Evolutionary conservation across 2,888 invertebrate genomes (phyloP).

Genomic region (Listrodromus nycthemerus): DNA sequence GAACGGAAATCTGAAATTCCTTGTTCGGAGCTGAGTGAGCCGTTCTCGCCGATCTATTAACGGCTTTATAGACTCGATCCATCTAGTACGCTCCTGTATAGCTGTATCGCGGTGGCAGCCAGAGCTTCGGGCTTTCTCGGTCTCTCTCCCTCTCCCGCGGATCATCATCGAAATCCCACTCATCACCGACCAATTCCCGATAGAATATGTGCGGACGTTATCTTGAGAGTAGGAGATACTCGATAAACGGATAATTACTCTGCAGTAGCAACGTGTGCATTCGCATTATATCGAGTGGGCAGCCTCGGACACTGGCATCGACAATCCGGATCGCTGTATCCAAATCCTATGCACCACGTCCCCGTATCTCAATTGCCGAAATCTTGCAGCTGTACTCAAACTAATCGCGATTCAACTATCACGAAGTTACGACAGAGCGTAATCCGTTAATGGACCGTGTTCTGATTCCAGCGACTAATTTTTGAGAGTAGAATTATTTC

Average conservation of each 20-base stretch:
- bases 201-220: constrained; percentile 59
- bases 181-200: constrained; percentile 49
- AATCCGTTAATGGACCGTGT: neutral
- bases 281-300: constrained; percentile 22
- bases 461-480: neutral
- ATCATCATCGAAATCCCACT: constrained; percentile 54
- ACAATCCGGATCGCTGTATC: constrained; percentile 17
- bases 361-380: neutral
- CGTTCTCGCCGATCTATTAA: constrained; percentile 17
- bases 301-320: constrained; percentile 25
- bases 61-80: constrained; percentile 8
- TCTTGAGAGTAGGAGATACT: constrained; percentile 48
- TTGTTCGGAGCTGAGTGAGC: constrained; percentile 25
- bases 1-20: constrained; percentile 40
- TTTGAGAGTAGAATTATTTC: neutral
- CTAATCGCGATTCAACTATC: constrained; percentile 3
- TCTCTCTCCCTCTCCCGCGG: neutral
- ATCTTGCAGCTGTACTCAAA: constrained; percentile 17
- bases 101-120: neutral
- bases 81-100: constrained; percentile 10
- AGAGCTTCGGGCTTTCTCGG: neutral
- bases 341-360: neutral
- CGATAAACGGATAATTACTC: constrained; percentile 66
- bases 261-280: neutral
- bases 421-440: neutral